Evolutionary conservation across 2,797 vertebrate species (phyloP).

Genomic region (Tolypeutes matacus): DNA sequence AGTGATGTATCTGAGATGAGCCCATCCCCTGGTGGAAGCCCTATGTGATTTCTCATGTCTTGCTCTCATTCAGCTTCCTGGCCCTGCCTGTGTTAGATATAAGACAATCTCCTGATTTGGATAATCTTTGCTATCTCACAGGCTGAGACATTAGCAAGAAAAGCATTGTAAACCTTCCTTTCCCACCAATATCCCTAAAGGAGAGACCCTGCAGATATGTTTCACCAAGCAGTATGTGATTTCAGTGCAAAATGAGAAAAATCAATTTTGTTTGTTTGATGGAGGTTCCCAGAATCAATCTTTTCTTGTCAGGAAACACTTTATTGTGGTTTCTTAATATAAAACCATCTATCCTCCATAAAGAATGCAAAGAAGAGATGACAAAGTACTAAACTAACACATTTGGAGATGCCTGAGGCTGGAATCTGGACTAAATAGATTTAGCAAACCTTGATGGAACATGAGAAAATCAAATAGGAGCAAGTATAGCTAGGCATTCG

Average conservation of each 20-base stretch:
- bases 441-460: conserved; percentile 61
- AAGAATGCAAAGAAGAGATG: conserved; percentile 62
- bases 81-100: neutral
- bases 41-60: neutral
- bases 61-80: neutral
- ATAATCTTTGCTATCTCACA: neutral
- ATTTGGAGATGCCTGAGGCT: conserved; percentile 71
- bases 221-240: conserved; percentile 42
- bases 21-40: neutral
- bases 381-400: conserved; percentile 46
- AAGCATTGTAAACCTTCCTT: neutral
- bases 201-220: neutral
- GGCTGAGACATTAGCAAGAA: neutral
- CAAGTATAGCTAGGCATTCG: neutral
- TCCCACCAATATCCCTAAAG: neutral
- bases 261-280: conserved; percentile 66
- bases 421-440: conserved; percentile 57
- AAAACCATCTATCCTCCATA: conserved; percentile 68
- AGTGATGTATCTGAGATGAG: neutral
- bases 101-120: neutral
- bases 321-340: conserved; percentile 64
- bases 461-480: conserved; percentile 68
- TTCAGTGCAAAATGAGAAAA: neutral
- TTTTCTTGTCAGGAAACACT: conserved; percentile 63
- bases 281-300: conserved; percentile 55